These are phyloP conservation scores for Malurus alboscapulatus DNA, from an alignment of 2,113 vertebrate genomes.

Conservation along the genomic window DNA sequence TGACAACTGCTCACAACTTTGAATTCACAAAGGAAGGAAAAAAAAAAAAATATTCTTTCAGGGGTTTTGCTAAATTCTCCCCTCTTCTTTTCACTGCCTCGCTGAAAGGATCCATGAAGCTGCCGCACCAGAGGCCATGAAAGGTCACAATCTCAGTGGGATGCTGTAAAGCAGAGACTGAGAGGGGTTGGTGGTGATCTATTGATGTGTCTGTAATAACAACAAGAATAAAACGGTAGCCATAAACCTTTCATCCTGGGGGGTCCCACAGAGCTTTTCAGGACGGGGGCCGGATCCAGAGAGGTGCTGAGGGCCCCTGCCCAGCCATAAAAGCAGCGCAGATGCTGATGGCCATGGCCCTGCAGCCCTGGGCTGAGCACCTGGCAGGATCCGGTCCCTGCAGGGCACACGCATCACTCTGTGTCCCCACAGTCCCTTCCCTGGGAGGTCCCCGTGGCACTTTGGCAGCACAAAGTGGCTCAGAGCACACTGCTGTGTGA, in stretches of 20 bases:
- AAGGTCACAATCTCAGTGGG: constrained; percentile 66
- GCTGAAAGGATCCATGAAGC: constrained; percentile 59
- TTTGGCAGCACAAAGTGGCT: not conserved
- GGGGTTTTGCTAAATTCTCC: constrained; percentile 61
- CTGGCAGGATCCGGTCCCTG: not conserved
- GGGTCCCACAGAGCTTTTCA: constrained; percentile 66
- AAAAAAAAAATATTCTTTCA: constrained; percentile 47
- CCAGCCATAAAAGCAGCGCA: not conserved
- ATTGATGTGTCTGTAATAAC: constrained; percentile 67
- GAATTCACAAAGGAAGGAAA: constrained; percentile 15
- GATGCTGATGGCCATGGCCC: not conserved
- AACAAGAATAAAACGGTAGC: constrained; percentile 66
- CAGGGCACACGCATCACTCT: not conserved
- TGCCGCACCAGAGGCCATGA: constrained; percentile 52
- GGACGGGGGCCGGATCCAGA: not conserved
- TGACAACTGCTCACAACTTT: constrained; percentile 43
- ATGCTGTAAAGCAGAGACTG: constrained; percentile 68
- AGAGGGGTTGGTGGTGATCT: constrained; percentile 64
- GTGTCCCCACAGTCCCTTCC: accelerated
- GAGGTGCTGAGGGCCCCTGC: constrained; percentile 18
- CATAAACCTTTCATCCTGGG: constrained; percentile 69
- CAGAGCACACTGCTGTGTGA: not conserved
- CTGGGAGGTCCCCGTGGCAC: not conserved
- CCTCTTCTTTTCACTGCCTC: constrained; percentile 48
- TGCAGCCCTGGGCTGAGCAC: not conserved